Conservation (phyloP, 2,113 vertebrate genomes). For the Engystomops pustulosus region DNA sequence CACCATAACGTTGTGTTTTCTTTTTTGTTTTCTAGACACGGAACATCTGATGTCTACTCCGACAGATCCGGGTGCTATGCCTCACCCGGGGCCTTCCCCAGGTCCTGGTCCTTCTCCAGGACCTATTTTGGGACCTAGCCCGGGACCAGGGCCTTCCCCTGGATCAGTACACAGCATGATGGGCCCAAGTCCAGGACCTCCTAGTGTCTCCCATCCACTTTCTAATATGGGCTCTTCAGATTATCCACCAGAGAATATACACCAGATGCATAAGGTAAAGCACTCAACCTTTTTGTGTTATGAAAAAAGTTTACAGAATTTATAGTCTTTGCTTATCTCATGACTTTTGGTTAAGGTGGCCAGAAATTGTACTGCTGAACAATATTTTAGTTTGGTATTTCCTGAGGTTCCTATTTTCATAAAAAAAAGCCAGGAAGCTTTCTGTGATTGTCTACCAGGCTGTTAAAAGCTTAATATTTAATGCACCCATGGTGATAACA, state of each 20-base stretch:
- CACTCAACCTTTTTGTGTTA: neutral
- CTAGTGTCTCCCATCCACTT: conserved; percentile 85
- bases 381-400: too few species aligned
- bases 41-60: conserved; percentile 89
- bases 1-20: too few species aligned
- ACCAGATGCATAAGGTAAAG: conserved; percentile 92
- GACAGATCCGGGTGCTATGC: conserved; percentile 90
- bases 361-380: too few species aligned
- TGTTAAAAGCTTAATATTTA: too few species aligned
- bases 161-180: conserved; percentile 98
- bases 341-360: too few species aligned
- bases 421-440: too few species aligned
- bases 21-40: conserved; percentile 52
- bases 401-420: too few species aligned
- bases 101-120: conserved; percentile 93
- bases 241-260: conserved; percentile 89
- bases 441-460: too few species aligned
- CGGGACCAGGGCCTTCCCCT: conserved; percentile 93
- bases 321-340: too few species aligned
- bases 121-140: conserved; percentile 95
- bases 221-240: conserved; percentile 84
- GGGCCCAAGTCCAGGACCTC: conserved; percentile 95
- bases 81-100: conserved; percentile 94
- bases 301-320: too few species aligned
- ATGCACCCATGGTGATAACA: too few species aligned